phyloP scores from a whole-genome alignment of 53 echinoderm and acorn worm species.

The Zoroaster sp. region DNA sequence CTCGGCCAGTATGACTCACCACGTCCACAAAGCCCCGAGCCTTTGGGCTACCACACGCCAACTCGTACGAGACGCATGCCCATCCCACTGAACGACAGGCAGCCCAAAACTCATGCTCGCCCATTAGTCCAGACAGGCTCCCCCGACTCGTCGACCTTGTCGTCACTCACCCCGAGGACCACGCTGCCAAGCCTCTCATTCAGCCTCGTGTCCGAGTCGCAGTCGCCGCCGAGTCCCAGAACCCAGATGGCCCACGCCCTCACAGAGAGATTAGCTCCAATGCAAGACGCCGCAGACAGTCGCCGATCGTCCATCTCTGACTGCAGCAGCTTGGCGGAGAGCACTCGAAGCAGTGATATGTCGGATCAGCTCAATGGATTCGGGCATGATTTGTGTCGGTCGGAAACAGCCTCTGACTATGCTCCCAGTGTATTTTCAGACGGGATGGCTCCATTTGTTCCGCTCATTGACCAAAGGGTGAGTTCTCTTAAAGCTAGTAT shows the following conservation, averaged over 20 bases:
- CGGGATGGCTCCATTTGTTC: neutral
- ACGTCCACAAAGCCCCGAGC: neutral
- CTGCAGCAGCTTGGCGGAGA: neutral
- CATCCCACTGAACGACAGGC: neutral
- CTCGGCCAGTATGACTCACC: neutral
- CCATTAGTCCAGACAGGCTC: neutral
- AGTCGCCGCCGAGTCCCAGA: neutral
- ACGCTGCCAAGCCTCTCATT: neutral
- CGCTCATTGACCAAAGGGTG: conserved; percentile 21
- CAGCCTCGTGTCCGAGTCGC: conserved; percentile 14
- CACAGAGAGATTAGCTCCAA: neutral
- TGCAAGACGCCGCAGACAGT: neutral
- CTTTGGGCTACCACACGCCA: neutral
- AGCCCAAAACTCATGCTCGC: neutral
- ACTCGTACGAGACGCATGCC: neutral
- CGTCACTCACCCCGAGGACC: neutral
- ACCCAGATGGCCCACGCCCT: neutral
- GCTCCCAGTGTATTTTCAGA: conserved; percentile 33
- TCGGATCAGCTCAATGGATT: neutral
- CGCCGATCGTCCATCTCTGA: conserved; percentile 7
- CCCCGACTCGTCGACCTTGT: neutral
- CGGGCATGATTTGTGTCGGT: neutral
- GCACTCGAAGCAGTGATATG: neutral
- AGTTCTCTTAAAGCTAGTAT: neutral
- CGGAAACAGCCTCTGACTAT: neutral